Evolutionary conservation across 2,113 vertebrate genomes (phyloP).

Genomic region (Geococcyx californianus): DNA sequence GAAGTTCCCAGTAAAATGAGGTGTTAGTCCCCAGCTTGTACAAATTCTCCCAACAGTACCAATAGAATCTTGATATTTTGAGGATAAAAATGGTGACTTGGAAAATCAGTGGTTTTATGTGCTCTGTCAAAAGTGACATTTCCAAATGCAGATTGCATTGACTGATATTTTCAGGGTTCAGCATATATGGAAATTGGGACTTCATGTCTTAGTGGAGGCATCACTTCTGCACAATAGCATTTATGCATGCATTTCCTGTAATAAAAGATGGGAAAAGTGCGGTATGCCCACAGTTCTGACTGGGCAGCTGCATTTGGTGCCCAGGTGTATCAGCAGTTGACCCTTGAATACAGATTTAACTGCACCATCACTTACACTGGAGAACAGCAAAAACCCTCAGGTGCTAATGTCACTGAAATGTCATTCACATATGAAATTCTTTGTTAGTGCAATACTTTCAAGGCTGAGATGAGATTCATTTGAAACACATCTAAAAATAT

Average conservation of each 20-base stretch:
- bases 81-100: background rate
- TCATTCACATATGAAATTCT: background rate
- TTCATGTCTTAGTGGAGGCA: background rate
- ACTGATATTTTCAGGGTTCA: background rate
- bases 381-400: background rate
- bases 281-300: background rate
- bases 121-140: background rate
- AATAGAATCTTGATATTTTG: background rate
- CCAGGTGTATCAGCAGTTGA: background rate
- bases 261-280: background rate
- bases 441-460: background rate
- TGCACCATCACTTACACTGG: background rate
- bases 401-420: background rate
- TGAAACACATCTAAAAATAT: background rate
- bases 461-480: background rate
- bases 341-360: background rate
- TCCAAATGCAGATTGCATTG: background rate
- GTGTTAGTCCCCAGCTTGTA: background rate
- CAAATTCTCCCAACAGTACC: background rate
- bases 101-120: background rate
- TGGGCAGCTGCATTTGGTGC: background rate
- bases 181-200: background rate
- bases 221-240: background rate
- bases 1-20: background rate
- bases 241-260: accelerated